Conservation (phyloP, 2,888 invertebrate genomes). For the Polietes domitor region DNA sequence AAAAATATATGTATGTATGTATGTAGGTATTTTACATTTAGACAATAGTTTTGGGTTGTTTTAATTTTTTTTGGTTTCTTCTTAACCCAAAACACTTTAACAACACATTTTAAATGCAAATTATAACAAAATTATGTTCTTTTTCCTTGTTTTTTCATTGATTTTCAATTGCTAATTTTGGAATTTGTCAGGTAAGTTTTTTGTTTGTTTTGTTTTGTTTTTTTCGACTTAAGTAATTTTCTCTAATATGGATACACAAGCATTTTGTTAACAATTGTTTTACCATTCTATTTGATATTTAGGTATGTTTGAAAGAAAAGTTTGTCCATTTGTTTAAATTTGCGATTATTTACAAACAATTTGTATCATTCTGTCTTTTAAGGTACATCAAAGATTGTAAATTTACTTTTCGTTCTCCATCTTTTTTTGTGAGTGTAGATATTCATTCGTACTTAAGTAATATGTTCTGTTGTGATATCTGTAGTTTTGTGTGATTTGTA, state of each 20-base stretch:
- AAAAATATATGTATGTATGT: conserved; percentile 62
- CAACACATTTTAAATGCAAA: conserved; percentile 66
- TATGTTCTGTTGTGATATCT: not conserved
- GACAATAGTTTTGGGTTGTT: conserved; percentile 35
- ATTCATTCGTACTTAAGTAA: too few species aligned
- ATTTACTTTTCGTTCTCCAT: conserved; percentile 46
- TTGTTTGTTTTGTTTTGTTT: not conserved
- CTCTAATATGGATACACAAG: conserved; percentile 36
- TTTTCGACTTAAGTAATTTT: conserved; percentile 17
- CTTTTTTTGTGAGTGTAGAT: conserved; percentile 31
- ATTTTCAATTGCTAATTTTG: conserved; percentile 6
- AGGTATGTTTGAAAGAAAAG: not conserved
- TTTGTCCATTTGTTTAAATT: not conserved
- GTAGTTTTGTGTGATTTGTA: not conserved
- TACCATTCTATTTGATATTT: not conserved
- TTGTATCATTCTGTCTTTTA: not conserved
- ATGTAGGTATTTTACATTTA: conserved; percentile 23
- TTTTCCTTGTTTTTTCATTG: not conserved
- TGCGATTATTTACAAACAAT: conserved; percentile 25
- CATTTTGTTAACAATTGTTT: conserved; percentile 40
- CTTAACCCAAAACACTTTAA: conserved; percentile 50
- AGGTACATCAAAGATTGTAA: conserved; percentile 63
- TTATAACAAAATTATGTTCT: conserved; percentile 48
- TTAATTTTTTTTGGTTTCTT: conserved; percentile 32
- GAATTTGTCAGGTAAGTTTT: conserved; percentile 19